phyloP scores from a whole-genome alignment of 2,888 invertebrate genomes.

The Drosophila parthenogenetica region DNA sequence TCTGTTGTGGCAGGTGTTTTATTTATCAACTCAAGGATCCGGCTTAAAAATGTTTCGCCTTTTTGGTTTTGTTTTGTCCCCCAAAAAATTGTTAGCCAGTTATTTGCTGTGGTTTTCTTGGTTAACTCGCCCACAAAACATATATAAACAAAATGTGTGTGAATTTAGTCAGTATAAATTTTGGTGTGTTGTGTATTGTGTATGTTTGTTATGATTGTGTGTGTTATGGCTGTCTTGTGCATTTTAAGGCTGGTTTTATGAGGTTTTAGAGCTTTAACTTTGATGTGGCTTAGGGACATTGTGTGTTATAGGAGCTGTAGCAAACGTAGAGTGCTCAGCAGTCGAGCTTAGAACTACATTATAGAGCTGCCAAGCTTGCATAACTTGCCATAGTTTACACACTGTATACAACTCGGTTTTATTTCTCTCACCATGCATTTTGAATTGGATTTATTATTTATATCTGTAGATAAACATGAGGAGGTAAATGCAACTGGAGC shows the following conservation, averaged over 20 bases:
- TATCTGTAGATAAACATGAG: not conserved
- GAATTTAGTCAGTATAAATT: not conserved
- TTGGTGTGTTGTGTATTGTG: not conserved
- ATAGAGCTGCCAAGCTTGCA: not conserved
- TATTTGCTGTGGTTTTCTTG: constrained; percentile 53
- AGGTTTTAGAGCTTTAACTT: constrained; percentile 54
- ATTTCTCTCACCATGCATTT: not conserved
- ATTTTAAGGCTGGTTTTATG: constrained; percentile 43
- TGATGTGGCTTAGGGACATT: constrained; percentile 55
- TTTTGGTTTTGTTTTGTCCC: constrained; percentile 42
- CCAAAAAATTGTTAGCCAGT: constrained; percentile 46
- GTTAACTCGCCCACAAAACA: constrained; percentile 45
- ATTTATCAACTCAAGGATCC: constrained; percentile 49
- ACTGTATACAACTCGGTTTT: not conserved
- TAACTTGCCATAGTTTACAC: not conserved
- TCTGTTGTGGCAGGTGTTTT: constrained; percentile 63
- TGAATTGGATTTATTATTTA: not conserved
- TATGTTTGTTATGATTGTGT: constrained; percentile 3
- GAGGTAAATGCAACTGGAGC: too few relatives aligned
- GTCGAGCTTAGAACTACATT: constrained; percentile 26
- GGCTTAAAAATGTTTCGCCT: constrained; percentile 62
- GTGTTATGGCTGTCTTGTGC: constrained; percentile 24
- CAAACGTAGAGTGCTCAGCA: constrained; percentile 20
- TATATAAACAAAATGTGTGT: constrained; percentile 13
- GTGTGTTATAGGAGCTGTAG: constrained; percentile 19